Evolutionary conservation across 2,888 invertebrate species (phyloP), one percentile per base, ranked within the genome.

Genomic region (Ischnus inquisitorius): DNA sequence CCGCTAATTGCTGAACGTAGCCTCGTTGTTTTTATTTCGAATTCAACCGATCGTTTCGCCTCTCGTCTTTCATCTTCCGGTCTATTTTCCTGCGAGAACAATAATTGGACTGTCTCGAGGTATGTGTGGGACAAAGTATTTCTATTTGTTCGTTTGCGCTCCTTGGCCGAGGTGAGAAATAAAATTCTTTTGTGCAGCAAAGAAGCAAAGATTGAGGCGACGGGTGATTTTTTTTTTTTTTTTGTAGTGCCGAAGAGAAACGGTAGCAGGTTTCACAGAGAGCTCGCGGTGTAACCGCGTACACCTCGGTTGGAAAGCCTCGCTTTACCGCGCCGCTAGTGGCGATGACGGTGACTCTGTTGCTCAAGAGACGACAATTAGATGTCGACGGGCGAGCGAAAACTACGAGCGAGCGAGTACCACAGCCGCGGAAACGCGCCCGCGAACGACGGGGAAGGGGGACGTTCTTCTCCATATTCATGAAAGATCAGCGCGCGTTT

Each of bases 401-500:
- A 74, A 48, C 16, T 39, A 68, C 41, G 68, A 46, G 19, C 46
- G 16, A 75, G 79, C 83, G 83, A 76, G 87, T 83, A 87, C n/a
- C n/a, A n/a, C 22, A 64, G 43, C 51, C 60, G 46, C 25, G 54
- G 54, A 41, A n/a, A 64, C 22, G 22, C 51, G 48, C 57, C n/a
- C n/a, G n/a, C 25, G 62, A 51, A 48, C 43, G 39, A 34, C 8
- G 6, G 34, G 34, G 34, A 34, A 34, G 34, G 60, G n/a, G 16
- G 75, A n/a, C 43, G 79, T 60, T 60, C 57, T 89, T 86, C 89
- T 91, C 89, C 90, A 90, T 91, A 92, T 92, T 92, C 90, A 92
- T 92, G 91, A 86, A 89, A 92, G 88, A 92, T 91, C 90, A 91
- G 88, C 89, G 89, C 90, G 89, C 90, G 90, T 92, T 92, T 92